Evolutionary conservation across 1,140 invertebrate genomes (phyloP).

Genomic region (Nixonia krombeini): DNA sequence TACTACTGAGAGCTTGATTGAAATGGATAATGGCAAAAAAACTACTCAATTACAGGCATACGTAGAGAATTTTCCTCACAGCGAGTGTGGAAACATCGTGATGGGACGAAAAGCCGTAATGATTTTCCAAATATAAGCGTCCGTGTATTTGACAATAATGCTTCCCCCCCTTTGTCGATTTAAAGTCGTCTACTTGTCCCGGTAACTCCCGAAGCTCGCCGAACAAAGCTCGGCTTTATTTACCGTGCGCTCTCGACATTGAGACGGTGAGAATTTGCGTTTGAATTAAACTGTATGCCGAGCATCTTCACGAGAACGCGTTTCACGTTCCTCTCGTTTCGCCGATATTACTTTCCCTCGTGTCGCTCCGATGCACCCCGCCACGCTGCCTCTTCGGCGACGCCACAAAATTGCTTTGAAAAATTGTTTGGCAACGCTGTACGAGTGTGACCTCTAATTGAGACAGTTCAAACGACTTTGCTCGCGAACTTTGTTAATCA

Average conservation of each 20-base stretch:
- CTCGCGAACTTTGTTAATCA: too few species aligned
- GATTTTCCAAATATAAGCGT: not conserved
- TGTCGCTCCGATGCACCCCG: not conserved
- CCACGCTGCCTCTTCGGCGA: not conserved
- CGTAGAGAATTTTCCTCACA: too few species aligned
- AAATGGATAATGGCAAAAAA: too few species aligned
- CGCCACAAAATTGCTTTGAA: too few species aligned
- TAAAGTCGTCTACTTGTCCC: not conserved
- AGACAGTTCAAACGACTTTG: too few species aligned
- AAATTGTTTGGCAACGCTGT: too few species aligned
- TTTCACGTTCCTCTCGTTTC: conserved; percentile 19
- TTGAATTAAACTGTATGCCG: conserved; percentile 30
- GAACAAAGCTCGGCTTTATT: conserved; percentile 38
- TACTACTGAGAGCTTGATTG: too few species aligned
- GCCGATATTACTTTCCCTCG: conserved; percentile 3
- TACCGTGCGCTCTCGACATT: conserved; percentile 42
- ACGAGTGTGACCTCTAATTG: too few species aligned
- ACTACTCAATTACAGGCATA: too few species aligned
- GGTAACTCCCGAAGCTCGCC: conserved; percentile 11
- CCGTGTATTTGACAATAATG: not conserved
- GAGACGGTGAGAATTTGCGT: conserved; percentile 47
- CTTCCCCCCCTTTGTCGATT: too few species aligned
- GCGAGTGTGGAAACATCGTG: too few species aligned
- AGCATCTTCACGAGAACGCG: conserved; percentile 8
- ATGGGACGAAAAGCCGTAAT: too few species aligned